Evolutionary conservation across 1,140 invertebrate species (phyloP).

Genomic region (Drosophila kikkawai): DNA sequence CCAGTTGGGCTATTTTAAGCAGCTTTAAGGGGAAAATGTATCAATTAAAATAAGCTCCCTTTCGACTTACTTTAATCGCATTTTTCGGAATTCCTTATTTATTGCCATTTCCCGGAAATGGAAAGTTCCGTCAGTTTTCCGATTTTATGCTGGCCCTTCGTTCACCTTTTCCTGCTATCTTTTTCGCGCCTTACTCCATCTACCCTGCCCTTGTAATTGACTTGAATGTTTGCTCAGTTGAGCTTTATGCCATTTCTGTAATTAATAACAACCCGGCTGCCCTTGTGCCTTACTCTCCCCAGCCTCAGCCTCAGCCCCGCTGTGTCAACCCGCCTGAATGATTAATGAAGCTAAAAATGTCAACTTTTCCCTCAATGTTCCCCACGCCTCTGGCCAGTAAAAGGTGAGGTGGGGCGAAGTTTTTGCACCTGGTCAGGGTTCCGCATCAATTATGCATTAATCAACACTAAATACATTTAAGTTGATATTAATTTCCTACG

Average conservation of each 20-base stretch:
- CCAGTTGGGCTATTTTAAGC: not conserved
- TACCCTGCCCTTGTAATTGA: conserved; percentile 45
- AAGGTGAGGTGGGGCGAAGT: conserved; percentile 35
- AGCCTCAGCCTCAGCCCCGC: not conserved
- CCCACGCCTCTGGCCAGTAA: not conserved
- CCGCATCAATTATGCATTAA: conserved; percentile 62
- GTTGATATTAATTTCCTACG: conserved; percentile 60
- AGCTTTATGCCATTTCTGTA: conserved; percentile 57
- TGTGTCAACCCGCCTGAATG: conserved; percentile 43
- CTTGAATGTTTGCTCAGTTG: conserved; percentile 57
- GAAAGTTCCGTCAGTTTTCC: conserved; percentile 11
- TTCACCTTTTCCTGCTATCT: conserved; percentile 5
- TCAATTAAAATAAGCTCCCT: not conserved
- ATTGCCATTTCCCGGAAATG: conserved; percentile 14
- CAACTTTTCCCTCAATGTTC: conserved; percentile 30
- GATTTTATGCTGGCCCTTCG: not conserved
- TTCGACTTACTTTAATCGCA: not conserved
- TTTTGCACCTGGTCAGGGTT: conserved; percentile 38
- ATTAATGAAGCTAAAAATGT: conserved; percentile 66
- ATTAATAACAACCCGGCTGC: conserved; percentile 48
- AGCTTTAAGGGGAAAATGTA: not conserved
- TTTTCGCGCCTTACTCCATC: conserved; percentile 13
- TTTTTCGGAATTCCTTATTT: not conserved
- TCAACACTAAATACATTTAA: conserved; percentile 68
- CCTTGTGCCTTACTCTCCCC: not conserved